Evolutionary conservation across 1,140 invertebrate species (phyloP), one percentile per base, ranked within the genome.

Genomic region (Apocrypta bakeri): DNA sequence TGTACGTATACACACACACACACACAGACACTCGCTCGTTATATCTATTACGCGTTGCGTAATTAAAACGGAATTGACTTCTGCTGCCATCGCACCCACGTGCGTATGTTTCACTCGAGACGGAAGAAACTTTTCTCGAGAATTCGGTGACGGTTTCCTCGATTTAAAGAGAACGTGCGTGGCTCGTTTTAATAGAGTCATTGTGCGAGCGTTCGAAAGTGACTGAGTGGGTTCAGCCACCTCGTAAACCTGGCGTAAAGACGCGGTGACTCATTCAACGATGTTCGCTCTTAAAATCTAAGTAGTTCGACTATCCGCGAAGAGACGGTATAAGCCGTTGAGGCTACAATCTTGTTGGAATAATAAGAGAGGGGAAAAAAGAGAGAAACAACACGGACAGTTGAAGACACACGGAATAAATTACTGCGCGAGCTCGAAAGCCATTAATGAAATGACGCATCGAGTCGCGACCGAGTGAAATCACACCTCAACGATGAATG

Each of bases 381-480:
- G 24, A 48, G 42, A 24, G 12, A 21, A 56, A 75, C 61, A 42
- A 78, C 33, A 17, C 42, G 14, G 24, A 71, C 11, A 31, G 29
- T 6, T n/a, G 8, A 56, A 66, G 29, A 21, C 33, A 68, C 64
- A 68, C 25, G 33, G 74, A 40, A 82, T 82, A 82, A 76, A 82
- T 82, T 77, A 77, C 29, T 2, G 33, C 48, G 48, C 21, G 48
- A 56, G 33, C 33, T 37, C 33, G 40, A 56, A 17, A n/a, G 66
- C 27, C 33, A 82, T 78, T 82, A 78, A 82, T 73, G 64, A 82
- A 82, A 42, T 82, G 74, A 82, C 81, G 74, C 81, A 82, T 78
- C 48, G 81, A 4, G 29, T 0, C 14, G n/a, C n/a, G n/a, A n/a
- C n/a, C n/a, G n/a, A 72, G 68, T 82, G 75, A 82, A 82, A 82